A percentile compares a stretch with the other conserved stretches of the same genome.
Evolutionary conservation across 2,888 invertebrate species (phyloP).

Genomic region (Cephus pulcher): DNA sequence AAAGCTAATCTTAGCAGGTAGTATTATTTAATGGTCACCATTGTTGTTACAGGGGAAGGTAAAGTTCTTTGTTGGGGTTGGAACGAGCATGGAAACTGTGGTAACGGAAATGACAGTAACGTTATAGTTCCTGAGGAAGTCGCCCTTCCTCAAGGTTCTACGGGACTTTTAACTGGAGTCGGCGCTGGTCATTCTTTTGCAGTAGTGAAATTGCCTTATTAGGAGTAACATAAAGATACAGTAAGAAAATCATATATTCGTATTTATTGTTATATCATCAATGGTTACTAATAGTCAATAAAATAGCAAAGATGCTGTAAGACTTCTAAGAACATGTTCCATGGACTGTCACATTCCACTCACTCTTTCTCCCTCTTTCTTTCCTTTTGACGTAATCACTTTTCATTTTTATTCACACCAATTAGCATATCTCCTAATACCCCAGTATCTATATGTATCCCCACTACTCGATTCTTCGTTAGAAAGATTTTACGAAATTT

Average conservation of each 20-base stretch:
- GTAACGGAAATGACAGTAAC: slow-evolving; percentile 71
- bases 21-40: not conserved
- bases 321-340: not conserved
- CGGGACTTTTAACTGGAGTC: slow-evolving; percentile 51
- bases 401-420: not conserved
- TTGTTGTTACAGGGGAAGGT: slow-evolving; percentile 69
- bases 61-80: slow-evolving; percentile 85
- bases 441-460: not conserved
- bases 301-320: not conserved
- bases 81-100: slow-evolving; percentile 92
- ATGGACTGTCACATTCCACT: not conserved
- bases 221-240: not conserved
- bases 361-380: not conserved
- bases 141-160: slow-evolving; percentile 26
- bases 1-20: not conserved
- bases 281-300: not conserved
- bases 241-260: not conserved
- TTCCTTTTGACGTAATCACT: not conserved
- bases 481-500: not conserved
- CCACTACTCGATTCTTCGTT: not conserved
- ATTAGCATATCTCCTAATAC: not conserved
- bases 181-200: slow-evolving; percentile 66
- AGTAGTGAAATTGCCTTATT: slow-evolving; percentile 32
- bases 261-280: not conserved
- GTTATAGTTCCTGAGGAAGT: slow-evolving; percentile 66